phyloP scores from a whole-genome alignment of 2,113 vertebrate species.

The Hassar affinis region DNA sequence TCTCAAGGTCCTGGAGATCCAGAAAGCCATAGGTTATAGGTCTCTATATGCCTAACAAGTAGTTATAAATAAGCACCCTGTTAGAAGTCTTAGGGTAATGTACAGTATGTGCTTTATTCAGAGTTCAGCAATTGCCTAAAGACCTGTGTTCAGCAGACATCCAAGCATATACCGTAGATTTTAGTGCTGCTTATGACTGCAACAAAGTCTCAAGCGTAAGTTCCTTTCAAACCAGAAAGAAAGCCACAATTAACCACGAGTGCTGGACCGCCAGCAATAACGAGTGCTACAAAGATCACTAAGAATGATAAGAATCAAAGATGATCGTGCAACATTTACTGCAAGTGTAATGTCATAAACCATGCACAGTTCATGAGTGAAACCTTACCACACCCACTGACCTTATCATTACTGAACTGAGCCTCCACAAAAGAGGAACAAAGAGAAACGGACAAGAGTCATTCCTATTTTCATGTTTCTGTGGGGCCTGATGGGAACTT shows the following conservation, averaged over 20 bases:
- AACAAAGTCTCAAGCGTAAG: neutral
- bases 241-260: neutral
- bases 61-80: neutral
- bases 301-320: neutral
- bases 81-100: neutral
- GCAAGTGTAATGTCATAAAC: neutral
- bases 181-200: neutral
- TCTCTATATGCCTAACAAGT: neutral
- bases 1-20: neutral
- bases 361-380: neutral
- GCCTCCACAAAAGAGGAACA: neutral
- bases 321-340: neutral
- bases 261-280: neutral
- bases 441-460: neutral
- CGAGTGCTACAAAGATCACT: neutral
- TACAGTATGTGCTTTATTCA: neutral
- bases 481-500: neutral
- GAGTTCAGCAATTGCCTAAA: neutral
- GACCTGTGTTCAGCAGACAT: neutral
- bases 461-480: neutral
- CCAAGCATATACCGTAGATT: neutral
- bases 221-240: neutral
- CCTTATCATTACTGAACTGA: slow-evolving; percentile 3
- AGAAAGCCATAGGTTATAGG: neutral
- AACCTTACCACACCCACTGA: neutral